A percentile compares a stretch with the other conserved stretches of the same genome.
Evolutionary conservation across 2,888 invertebrate genomes (phyloP).

Genomic region (Noctua janthina): DNA sequence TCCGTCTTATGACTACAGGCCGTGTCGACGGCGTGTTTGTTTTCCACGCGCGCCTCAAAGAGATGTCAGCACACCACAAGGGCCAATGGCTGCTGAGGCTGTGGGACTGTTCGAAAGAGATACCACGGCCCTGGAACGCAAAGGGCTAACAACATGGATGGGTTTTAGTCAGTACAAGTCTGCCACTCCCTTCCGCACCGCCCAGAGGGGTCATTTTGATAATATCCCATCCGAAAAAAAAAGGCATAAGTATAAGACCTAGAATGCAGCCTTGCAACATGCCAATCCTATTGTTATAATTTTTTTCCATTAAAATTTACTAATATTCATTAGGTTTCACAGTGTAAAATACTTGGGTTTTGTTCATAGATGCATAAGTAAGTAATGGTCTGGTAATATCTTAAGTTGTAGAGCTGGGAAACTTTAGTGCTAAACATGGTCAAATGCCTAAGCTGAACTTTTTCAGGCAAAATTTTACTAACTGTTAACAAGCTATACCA

Average conservation of each 20-base stretch:
- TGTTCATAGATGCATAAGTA: not conserved
- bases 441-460: constrained; percentile 16
- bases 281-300: not conserved
- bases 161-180: too few relatives aligned
- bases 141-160: too few relatives aligned
- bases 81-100: too few relatives aligned
- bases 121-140: too few relatives aligned
- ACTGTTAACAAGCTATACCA: not conserved
- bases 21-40: too few relatives aligned
- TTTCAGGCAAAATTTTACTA: not conserved
- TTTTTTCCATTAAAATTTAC: not conserved
- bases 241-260: not conserved
- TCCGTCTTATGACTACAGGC: too few relatives aligned
- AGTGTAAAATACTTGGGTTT: not conserved
- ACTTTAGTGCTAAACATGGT: not conserved
- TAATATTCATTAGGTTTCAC: not conserved
- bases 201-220: too few relatives aligned
- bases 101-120: too few relatives aligned
- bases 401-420: not conserved
- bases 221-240: too few relatives aligned
- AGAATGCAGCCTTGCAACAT: constrained; percentile 17
- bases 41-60: too few relatives aligned
- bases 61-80: too few relatives aligned
- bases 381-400: constrained; percentile 4
- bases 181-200: too few relatives aligned